phyloP scores from a whole-genome alignment of 2,888 invertebrate species.

The Ectemnius cavifrons region DNA sequence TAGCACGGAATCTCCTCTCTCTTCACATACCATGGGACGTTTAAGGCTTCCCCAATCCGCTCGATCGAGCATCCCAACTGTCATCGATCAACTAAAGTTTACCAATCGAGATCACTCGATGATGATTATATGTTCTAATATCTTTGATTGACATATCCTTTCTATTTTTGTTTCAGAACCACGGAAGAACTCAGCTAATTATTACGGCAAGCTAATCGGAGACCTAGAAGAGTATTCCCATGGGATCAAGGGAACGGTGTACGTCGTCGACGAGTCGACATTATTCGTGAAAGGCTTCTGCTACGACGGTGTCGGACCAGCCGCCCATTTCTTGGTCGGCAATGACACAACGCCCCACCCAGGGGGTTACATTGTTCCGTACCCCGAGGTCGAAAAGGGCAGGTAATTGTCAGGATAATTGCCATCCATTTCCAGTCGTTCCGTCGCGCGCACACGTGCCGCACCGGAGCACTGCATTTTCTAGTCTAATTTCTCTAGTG shows the following conservation, averaged over 20 bases:
- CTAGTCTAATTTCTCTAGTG: no score
- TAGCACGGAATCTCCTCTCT: constrained; percentile 3
- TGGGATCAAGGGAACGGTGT: constrained; percentile 89
- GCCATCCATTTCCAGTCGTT: no score
- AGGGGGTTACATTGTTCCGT: constrained; percentile 90
- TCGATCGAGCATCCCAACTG: background rate
- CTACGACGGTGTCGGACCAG: constrained; percentile 93
- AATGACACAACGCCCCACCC: constrained; percentile 89
- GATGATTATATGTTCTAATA: no score
- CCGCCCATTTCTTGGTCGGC: constrained; percentile 95
- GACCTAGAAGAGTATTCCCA: constrained; percentile 87
- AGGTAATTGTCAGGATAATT: constrained; percentile 81
- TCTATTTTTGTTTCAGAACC: constrained; percentile 57
- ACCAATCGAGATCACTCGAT: background rate
- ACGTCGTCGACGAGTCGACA: constrained; percentile 93
- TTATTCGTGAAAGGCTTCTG: constrained; percentile 92
- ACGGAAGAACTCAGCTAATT: constrained; percentile 71
- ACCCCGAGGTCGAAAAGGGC: constrained; percentile 89
- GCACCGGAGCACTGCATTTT: no score
- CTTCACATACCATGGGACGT: constrained; percentile 60
- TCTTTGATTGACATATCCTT: background rate
- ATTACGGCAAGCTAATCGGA: constrained; percentile 89
- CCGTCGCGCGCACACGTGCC: no score
- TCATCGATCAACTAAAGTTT: background rate
- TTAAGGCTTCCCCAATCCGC: background rate